Evolutionary conservation across 2,888 invertebrate genomes (phyloP).

Genomic region (Lasioglossum vierecki): DNA sequence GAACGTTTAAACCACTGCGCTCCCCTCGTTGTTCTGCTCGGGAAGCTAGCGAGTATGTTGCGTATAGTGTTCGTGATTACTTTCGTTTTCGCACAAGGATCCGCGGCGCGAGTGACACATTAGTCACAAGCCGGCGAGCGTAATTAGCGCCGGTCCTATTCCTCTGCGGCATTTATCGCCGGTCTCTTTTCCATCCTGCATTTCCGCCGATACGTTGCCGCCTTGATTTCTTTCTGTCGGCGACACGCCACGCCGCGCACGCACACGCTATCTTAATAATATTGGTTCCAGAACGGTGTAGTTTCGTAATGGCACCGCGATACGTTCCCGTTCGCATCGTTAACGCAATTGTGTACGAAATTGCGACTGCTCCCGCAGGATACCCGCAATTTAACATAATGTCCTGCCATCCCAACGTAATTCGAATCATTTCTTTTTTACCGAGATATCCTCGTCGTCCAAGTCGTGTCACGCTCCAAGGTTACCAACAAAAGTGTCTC

Average conservation of each 20-base stretch:
- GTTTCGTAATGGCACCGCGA: neutral
- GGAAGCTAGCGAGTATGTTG: neutral
- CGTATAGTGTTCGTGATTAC: neutral
- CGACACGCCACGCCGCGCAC: neutral
- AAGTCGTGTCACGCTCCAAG: constrained; percentile 11
- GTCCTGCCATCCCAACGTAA: constrained; percentile 22
- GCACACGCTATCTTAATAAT: neutral
- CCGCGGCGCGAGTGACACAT: neutral
- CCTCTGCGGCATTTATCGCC: neutral
- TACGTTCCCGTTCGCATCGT: constrained; percentile 20
- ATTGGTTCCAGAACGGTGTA: neutral
- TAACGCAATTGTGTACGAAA: constrained; percentile 28
- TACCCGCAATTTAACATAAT: constrained; percentile 60
- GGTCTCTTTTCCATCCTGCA: neutral
- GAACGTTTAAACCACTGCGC: neutral
- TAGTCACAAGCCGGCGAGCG: neutral
- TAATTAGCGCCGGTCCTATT: neutral
- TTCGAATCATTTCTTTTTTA: constrained; percentile 32
- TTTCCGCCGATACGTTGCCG: constrained; percentile 7
- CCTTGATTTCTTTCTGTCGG: neutral
- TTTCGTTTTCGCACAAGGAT: neutral
- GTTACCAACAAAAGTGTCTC: neutral
- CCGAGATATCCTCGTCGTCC: neutral
- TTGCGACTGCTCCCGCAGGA: constrained; percentile 44
- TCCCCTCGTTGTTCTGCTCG: neutral